Conservation (phyloP, 2,113 vertebrate species). For the Girardinichthys multiradiatus region DNA sequence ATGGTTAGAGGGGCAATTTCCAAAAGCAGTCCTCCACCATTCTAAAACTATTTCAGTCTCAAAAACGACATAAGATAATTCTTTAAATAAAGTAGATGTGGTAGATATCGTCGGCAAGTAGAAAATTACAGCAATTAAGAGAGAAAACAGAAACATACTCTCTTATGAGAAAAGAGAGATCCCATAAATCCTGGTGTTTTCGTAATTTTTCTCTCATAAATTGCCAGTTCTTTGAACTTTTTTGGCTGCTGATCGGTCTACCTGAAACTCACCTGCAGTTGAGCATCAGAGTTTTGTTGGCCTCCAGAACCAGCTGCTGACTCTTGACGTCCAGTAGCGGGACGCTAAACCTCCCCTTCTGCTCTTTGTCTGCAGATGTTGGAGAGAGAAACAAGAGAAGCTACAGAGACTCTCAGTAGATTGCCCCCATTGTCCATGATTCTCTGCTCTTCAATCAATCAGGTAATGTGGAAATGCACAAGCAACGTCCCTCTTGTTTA, state of each 20-base stretch:
- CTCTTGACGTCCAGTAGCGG: slow-evolving; percentile 87
- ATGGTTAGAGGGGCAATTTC: no score
- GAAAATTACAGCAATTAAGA: no score
- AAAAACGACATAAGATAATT: no score
- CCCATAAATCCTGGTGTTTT: not conserved
- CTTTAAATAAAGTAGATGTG: no score
- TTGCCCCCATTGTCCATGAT: not conserved
- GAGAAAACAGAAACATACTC: no score
- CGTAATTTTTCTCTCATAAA: not conserved
- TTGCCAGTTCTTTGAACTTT: not conserved
- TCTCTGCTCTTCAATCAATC: slow-evolving; percentile 11
- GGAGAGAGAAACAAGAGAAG: not conserved
- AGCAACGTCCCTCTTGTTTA: slow-evolving; percentile 68
- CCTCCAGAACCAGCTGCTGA: slow-evolving; percentile 83
- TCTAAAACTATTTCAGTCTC: not conserved
- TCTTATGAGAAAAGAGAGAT: not conserved
- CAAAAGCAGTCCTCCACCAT: no score
- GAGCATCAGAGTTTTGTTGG: slow-evolving; percentile 87
- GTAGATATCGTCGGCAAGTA: no score
- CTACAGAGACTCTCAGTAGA: not conserved
- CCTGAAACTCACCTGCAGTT: slow-evolving; percentile 89
- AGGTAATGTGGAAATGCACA: slow-evolving; percentile 70
- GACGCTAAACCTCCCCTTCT: slow-evolving; percentile 82
- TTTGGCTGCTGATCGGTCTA: not conserved
- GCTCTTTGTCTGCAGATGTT: slow-evolving; percentile 61